Conservation (phyloP, 2,888 invertebrate species). For the Cyaniris semiargus region DNA sequence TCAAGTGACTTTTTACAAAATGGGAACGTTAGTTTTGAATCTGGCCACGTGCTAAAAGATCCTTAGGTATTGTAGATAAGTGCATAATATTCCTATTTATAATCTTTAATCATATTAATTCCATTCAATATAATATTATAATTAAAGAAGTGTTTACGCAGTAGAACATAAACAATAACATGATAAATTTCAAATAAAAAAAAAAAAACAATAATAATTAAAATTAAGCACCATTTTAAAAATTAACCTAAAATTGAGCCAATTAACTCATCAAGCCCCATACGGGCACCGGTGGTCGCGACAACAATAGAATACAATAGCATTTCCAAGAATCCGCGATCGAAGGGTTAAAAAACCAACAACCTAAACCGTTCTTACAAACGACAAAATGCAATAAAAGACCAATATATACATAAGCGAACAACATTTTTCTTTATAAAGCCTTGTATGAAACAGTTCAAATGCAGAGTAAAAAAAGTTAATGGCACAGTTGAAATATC, state of each 20-base stretch:
- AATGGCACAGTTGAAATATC: conserved; percentile 8
- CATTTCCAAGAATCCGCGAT: too few species aligned
- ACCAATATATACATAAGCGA: background rate
- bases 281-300: too few species aligned
- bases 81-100: background rate
- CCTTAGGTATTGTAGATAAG: background rate
- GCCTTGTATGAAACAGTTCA: background rate
- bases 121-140: background rate
- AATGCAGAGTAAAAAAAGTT: background rate
- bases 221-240: conserved; percentile 24
- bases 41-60: background rate
- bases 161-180: background rate
- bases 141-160: background rate
- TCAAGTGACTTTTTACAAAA: background rate
- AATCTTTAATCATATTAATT: background rate
- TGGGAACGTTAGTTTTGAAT: background rate
- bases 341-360: conserved; percentile 18
- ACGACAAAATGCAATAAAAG: conserved; percentile 15
- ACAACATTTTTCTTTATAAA: conserved; percentile 26
- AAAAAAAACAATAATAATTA: background rate
- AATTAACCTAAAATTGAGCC: conserved; percentile 21
- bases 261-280: too few species aligned
- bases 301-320: too few species aligned
- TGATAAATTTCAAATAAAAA: background rate
- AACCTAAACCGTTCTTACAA: conserved; percentile 11